phyloP scores from a whole-genome alignment of 2,888 invertebrate species.

The Operophtera brumata region DNA sequence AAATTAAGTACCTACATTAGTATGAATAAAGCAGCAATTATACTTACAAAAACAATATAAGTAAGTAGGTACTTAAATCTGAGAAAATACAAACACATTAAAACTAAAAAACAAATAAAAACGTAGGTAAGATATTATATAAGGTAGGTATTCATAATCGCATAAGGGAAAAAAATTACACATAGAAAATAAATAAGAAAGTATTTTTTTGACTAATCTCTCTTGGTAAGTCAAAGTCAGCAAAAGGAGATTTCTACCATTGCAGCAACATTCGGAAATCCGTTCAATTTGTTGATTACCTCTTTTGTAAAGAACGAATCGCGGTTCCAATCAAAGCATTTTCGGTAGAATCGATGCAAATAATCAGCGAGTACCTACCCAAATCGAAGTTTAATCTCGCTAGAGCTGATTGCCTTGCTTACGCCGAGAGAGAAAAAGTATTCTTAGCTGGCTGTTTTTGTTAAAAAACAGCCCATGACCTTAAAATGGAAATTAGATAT shows the following conservation, averaged over 20 bases:
- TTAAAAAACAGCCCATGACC: not conserved
- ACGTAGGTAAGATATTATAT: too few species aligned
- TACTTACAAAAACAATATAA: too few species aligned
- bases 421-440: not conserved
- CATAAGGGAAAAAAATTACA: too few species aligned
- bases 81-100: too few species aligned
- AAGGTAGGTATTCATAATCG: too few species aligned
- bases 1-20: too few species aligned
- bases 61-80: too few species aligned
- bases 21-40: too few species aligned
- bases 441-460: not conserved
- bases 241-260: not conserved
- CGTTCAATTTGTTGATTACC: constrained; percentile 30
- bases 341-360: constrained; percentile 12
- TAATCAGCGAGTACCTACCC: constrained; percentile 2
- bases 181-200: too few species aligned
- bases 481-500: not conserved
- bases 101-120: too few species aligned
- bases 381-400: constrained; percentile 1
- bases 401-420: constrained; percentile 2
- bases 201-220: not conserved
- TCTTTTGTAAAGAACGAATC: constrained; percentile 20
- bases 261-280: constrained; percentile 11
- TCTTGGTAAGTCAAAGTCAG: not conserved
- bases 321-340: constrained; percentile 22